Conservation (phyloP, 2,888 invertebrate species). For the Mesorhabditis belari region DNA sequence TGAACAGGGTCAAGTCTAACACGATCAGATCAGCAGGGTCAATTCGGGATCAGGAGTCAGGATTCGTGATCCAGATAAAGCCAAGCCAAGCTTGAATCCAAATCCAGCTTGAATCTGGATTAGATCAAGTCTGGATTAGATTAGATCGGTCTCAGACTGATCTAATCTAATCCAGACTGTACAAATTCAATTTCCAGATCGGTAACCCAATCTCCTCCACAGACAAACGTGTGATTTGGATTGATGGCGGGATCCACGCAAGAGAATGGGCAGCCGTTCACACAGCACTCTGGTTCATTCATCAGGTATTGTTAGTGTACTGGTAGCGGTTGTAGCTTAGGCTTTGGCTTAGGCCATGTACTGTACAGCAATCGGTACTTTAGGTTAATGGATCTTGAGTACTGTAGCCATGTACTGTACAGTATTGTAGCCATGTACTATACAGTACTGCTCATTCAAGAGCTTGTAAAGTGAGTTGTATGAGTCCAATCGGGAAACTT, state of each 20-base stretch:
- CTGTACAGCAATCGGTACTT: not conserved
- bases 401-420: too few relatives aligned
- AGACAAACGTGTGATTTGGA: constrained; percentile 44
- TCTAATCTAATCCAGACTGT: not conserved
- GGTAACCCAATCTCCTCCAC: constrained; percentile 34
- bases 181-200: constrained; percentile 19
- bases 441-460: too few relatives aligned
- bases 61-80: too few relatives aligned
- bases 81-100: too few relatives aligned
- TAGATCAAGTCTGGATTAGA: too few relatives aligned
- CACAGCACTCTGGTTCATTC: constrained; percentile 50
- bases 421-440: too few relatives aligned
- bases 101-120: too few relatives aligned
- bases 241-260: constrained; percentile 52
- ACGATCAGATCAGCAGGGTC: too few relatives aligned
- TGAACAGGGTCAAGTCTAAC: too few relatives aligned
- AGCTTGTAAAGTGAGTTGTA: too few relatives aligned
- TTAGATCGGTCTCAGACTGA: not conserved
- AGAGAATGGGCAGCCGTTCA: constrained; percentile 52
- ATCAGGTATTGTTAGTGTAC: constrained; percentile 32
- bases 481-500: too few relatives aligned
- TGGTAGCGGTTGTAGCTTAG: not conserved
- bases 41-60: too few relatives aligned
- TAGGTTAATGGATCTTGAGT: not conserved
- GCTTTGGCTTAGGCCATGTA: not conserved